Conservation (phyloP, 2,797 vertebrate genomes). For the Sebastes itinus region DNA sequence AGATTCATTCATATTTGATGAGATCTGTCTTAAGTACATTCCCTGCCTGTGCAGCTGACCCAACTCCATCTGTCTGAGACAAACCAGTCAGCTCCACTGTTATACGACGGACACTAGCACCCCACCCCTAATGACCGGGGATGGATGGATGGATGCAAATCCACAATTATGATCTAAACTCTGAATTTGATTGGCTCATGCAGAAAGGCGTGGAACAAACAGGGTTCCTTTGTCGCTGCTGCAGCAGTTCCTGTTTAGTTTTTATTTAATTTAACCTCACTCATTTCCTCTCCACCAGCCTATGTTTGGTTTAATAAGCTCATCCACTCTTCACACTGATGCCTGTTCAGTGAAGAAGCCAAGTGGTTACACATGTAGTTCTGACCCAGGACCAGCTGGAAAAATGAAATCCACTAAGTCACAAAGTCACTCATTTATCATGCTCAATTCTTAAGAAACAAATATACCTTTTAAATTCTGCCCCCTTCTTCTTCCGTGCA, state of each 20-base stretch:
- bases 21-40: slow-evolving; percentile 32
- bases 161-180: neutral
- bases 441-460: neutral
- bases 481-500: slow-evolving; percentile 24
- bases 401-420: neutral
- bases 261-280: slow-evolving; percentile 41
- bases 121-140: slow-evolving; percentile 14
- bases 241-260: slow-evolving; percentile 18
- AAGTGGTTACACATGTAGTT: neutral
- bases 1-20: slow-evolving; percentile 78
- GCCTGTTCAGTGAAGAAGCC: neutral
- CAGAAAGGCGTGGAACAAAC: neutral
- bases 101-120: neutral
- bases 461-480: neutral
- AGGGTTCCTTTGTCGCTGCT: slow-evolving; percentile 8
- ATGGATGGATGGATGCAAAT: neutral
- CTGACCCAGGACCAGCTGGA: neutral
- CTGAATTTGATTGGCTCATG: neutral
- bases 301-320: slow-evolving; percentile 36
- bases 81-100: slow-evolving; percentile 4
- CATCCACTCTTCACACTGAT: neutral
- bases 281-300: slow-evolving; percentile 43
- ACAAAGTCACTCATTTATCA: neutral
- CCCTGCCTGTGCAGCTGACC: slow-evolving; percentile 68
- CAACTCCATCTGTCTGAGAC: slow-evolving; percentile 63